phyloP scores from a whole-genome alignment of 23 tunicate genomes.

The Halocynthia aurantium region DNA sequence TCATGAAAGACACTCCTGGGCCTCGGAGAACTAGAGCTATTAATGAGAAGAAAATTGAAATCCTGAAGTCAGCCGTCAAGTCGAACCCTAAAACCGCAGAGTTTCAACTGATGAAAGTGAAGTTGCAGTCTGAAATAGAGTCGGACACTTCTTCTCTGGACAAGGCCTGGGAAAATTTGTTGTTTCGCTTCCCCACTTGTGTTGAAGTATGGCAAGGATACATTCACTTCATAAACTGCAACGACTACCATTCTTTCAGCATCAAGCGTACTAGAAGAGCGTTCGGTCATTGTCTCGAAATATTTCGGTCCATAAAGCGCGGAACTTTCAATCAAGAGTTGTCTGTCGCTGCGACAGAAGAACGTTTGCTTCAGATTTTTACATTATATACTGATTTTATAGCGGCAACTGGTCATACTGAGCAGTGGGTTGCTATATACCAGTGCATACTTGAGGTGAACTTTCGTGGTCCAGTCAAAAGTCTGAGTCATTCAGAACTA shows the following conservation, averaged over 20 bases:
- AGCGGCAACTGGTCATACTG: conserved; percentile 40
- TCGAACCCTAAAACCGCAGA: conserved; percentile 40
- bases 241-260: conserved; percentile 9
- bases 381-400: conserved; percentile 10
- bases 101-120: conserved; percentile 33
- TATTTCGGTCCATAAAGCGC: conserved; percentile 11
- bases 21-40: neutral
- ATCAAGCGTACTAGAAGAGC: conserved; percentile 26
- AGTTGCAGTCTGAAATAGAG: conserved; percentile 5
- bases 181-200: conserved; percentile 67
- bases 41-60: conserved; percentile 65
- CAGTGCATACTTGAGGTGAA: conserved; percentile 21
- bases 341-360: conserved; percentile 7
- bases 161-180: conserved; percentile 83
- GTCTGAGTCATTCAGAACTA: neutral
- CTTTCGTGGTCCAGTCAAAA: conserved; percentile 3
- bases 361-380: conserved; percentile 4
- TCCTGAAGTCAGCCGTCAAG: conserved; percentile 65
- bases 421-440: conserved; percentile 23
- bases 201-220: conserved; percentile 63
- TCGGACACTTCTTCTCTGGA: conserved; percentile 27
- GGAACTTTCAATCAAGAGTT: conserved; percentile 19
- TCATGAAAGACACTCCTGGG: neutral
- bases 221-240: conserved; percentile 34
- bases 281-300: conserved; percentile 18